Base-by-base conservation (phyloP, 2,888 invertebrate genomes). In the Himalopsyche japonica region DNA sequence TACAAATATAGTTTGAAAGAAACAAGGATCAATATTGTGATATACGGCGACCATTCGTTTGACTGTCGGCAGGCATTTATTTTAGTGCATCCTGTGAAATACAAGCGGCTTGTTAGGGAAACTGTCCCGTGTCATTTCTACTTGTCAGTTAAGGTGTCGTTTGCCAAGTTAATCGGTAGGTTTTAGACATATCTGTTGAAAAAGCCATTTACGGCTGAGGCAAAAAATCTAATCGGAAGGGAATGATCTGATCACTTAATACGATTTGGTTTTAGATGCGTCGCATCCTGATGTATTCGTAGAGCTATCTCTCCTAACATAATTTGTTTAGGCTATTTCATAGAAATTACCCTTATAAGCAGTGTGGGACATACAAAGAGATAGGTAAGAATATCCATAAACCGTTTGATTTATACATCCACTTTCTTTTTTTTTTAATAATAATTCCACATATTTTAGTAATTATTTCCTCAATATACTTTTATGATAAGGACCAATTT, bases 51-150 rank as follows among this genome's bases (percentile, higher is more conserved):
- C 81, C 70, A 24, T 27, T 32, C 18, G 48, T 24, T 64, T 30
- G 64, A 34, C 81, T 57, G 81, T 49, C 64, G 64, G 81, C 70
- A 15, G 81, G 18, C 64, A 34, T 81, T 57, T 81, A 81, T 81
- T 81, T 81, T 64, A 81, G 81, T 47, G 64, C 81, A 81, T 81
- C 81, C 81, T 81, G 81, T 27, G 24, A 34, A 43, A 10, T 34
- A 81, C 81, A 81, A 57, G 57, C 57, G 57, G 57, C 57, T 57
- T 57, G 57, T 57, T 57, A 57, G 57, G 20, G 15, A 57, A 57
- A 57, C 57, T 57, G 57, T 20, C 57, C 57, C 20, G 24, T 57
- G 57, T 57, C 57, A 57, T 57, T 57, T 57, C 57, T 57, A 57
- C 20, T 57, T 57, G 57, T 57, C 57, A 57, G 57, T 57, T 57